These are phyloP conservation scores for Cylloceria caligata DNA, from an alignment of 2,888 invertebrate species.

Conservation along the genomic window DNA sequence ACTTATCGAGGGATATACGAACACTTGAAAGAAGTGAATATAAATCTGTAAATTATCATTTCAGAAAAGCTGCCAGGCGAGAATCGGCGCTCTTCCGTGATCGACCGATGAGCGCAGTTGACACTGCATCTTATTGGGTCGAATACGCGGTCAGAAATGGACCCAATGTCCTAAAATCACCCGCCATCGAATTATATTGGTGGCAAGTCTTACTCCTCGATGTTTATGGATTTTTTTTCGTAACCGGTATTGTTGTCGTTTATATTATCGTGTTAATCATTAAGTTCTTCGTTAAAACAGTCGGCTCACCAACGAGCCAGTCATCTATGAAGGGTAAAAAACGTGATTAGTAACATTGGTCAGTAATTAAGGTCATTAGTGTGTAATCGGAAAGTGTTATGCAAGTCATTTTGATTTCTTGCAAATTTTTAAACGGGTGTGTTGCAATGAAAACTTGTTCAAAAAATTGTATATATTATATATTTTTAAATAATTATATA, in stretches of 20 bases:
- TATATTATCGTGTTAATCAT: constrained; percentile 32
- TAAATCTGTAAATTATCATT: constrained; percentile 28
- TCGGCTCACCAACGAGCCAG: neutral
- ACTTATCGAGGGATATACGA: neutral
- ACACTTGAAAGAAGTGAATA: neutral
- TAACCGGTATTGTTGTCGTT: neutral
- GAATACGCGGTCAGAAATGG: constrained; percentile 73
- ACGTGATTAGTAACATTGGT: constrained; percentile 47
- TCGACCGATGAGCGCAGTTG: constrained; percentile 71
- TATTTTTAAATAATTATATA: too few relatives aligned
- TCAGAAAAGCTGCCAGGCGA: constrained; percentile 75
- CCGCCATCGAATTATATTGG: constrained; percentile 70
- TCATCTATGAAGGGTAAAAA: constrained; percentile 17
- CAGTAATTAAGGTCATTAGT: neutral
- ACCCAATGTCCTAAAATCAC: constrained; percentile 68
- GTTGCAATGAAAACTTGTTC: too few relatives aligned
- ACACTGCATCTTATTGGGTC: constrained; percentile 73
- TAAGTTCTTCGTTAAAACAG: constrained; percentile 9
- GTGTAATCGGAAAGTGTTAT: neutral
- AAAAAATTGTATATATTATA: too few relatives aligned
- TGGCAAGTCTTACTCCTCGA: constrained; percentile 73
- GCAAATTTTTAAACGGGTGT: constrained; percentile 3
- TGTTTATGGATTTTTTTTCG: constrained; percentile 64
- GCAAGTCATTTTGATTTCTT: neutral
- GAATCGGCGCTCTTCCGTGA: constrained; percentile 75